Base-by-base conservation (phyloP, 2,888 invertebrate species). In the Leistus spinibarbis region DNA sequence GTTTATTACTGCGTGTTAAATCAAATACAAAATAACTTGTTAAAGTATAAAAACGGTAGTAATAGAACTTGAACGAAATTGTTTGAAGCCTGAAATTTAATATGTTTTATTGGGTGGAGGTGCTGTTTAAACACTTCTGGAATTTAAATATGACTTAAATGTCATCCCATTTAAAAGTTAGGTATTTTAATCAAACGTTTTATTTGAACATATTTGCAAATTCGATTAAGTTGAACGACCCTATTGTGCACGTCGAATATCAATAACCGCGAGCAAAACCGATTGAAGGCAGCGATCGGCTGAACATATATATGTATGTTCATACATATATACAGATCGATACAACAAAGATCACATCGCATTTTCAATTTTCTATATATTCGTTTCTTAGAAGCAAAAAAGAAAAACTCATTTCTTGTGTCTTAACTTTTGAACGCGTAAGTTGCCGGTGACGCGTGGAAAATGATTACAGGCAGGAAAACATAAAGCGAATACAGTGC, bases 381-480 rank as follows among this genome's bases (percentile, higher is more conserved):
- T 69, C 69, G 69, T 69, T 69, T 57, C 40, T 24, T 27, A 60
- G 13, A 40, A 40, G 27, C 22, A 60, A 69, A 57, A 69, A 69
- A 69, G 56, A 60, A 69, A 69, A 69, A 69, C 69, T 69, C 69
- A 56, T 69, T 69, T 69, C 69, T 24, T 60, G 69, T 60, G 57
- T 69, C 69, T 69, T 69, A 57, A 69, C 69, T 69, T 69, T 69
- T 40, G 69, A 57, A 60, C 69, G 69, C 69, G 69, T 69, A 69
- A 69, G 57, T 69, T 69, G 57, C 69, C 69, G 27, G 69, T 69
- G 60, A 57, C 69, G 60, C 69, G 10, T 60, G 27, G 60, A 69
- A 69, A 69, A 69, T 69, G 69, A 69, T 69, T 69, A 69, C 69
- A 60, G 60, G 60, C 69, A 69, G 69, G 69, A 69, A 69, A 69